Evolutionary conservation across 2,797 vertebrate genomes (phyloP), one percentile per base, ranked within the genome.

Genomic region (Pelochelys cantorii): DNA sequence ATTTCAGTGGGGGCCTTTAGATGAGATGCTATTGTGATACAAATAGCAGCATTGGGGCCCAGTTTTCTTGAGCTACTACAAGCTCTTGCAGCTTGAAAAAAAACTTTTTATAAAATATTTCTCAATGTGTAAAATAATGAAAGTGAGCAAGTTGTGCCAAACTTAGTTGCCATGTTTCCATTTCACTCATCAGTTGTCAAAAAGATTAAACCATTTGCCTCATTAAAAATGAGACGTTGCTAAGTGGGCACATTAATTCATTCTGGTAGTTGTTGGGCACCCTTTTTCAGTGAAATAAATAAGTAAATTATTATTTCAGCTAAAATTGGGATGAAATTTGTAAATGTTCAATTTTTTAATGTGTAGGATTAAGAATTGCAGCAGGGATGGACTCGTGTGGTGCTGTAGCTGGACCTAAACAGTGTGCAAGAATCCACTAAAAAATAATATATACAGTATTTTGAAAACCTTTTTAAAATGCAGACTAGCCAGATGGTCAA

Each of bases 401-500:
- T 42, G 85, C 65, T 84, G 82, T 74, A 27, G 86, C 31, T 22
- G 22, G 71, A 62, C 91, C 86, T 54, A 23, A 29, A 13, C 57
- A 78, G 84, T 34, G 23, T 83, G n/a, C n/a, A 83, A 74, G 59
- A 34, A n/a, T 84, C 83, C 92, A 83, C 87, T 87, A 27, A 82
- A 84, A 91, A 77, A 22, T 90, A 88, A 87, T 90, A n/a, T 42
- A 92, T 94, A 62, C 60, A 29, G 29, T 62, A 92, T 80, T 71
- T 79, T 83, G 48, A 95, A 94, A 74, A 60, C 55, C 90, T 92
- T 95, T 86, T 79, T 79, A 83, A 92, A 91, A 25, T 94, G 92
- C 96, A 97, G 85, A 92, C 91, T 87, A 96, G 96, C 94, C 97
- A 98, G 97, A 97, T 97, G 97, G 98, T 96, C 96, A 86, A 88